Conservation (phyloP, 2,888 invertebrate species). For the Acanthosoma haemorrhoidale region DNA sequence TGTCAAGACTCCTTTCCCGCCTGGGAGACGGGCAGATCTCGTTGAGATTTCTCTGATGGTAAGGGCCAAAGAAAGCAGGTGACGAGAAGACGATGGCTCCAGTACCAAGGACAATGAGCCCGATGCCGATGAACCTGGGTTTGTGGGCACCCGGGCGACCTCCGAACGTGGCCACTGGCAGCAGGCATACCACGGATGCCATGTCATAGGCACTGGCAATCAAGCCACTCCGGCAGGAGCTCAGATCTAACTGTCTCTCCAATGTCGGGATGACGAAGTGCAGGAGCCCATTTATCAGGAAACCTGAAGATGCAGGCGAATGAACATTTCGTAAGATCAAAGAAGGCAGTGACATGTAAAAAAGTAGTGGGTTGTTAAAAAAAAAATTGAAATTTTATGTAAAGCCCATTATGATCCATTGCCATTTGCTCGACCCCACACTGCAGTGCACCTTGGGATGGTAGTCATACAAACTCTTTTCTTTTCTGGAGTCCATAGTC, state of each 20-base stretch:
- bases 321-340: too few relatives aligned
- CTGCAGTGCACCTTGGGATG: too few relatives aligned
- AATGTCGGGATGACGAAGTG: slow-evolving; percentile 84
- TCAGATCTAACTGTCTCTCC: slow-evolving; percentile 73
- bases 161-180: slow-evolving; percentile 81
- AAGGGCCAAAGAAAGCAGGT: slow-evolving; percentile 63
- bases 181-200: slow-evolving; percentile 73
- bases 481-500: too few relatives aligned
- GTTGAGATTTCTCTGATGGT: not conserved
- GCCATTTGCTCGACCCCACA: too few relatives aligned
- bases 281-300: slow-evolving; percentile 82
- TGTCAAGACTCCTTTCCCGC: too few relatives aligned
- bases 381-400: too few relatives aligned
- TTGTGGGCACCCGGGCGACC: slow-evolving; percentile 49
- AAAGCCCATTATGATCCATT: too few relatives aligned
- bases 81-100: slow-evolving; percentile 73
- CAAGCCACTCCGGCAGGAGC: slow-evolving; percentile 74
- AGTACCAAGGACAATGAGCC: slow-evolving; percentile 66
- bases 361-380: too few relatives aligned
- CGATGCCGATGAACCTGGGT: slow-evolving; percentile 61
- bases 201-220: slow-evolving; percentile 83
- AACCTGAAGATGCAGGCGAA: too few relatives aligned
- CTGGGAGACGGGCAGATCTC: not conserved
- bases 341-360: too few relatives aligned
- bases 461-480: too few relatives aligned